Percentiles rank a stretch among this genome's conserved stretches.
These are phyloP conservation scores for Sciaenops ocellatus DNA, from an alignment of 2,797 vertebrate genomes.

Conservation along the genomic window DNA sequence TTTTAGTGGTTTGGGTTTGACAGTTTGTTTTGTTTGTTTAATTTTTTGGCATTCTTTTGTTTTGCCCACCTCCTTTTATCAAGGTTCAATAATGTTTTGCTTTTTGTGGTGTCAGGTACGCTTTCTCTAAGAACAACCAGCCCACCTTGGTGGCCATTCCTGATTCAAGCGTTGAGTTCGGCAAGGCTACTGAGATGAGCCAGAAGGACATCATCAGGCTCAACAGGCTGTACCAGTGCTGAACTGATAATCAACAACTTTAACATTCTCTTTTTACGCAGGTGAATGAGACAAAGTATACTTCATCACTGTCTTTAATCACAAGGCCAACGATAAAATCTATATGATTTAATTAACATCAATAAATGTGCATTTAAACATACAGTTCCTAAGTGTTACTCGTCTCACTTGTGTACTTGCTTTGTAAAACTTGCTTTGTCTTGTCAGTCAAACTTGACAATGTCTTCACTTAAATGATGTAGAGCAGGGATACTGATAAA, in stretches of 20 bases:
- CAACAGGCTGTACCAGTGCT: constrained; percentile 59
- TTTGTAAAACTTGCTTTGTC: not conserved
- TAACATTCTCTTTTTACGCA: not conserved
- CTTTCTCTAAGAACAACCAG: constrained; percentile 70
- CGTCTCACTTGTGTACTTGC: not conserved
- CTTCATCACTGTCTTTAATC: not conserved
- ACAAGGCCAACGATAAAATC: not conserved
- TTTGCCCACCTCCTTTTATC: not conserved
- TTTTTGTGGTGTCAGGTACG: constrained; percentile 39
- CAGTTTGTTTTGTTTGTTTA: not conserved
- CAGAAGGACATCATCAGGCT: constrained; percentile 59
- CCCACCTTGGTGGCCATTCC: constrained; percentile 66
- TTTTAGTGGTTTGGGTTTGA: not conserved
- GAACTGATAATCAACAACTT: not conserved
- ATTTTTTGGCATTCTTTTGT: not conserved
- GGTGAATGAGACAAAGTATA: not conserved
- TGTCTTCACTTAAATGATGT: no score
- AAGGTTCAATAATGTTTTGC: no score
- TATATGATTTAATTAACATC: not conserved
- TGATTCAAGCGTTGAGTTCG: constrained; percentile 52
- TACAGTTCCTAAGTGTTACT: not conserved
- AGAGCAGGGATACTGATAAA: no score
- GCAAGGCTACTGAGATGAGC: constrained; percentile 61
- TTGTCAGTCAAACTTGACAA: not conserved
- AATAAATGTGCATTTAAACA: constrained; percentile 11